Percentiles rank a stretch among this genome's conserved stretches.
These are phyloP conservation scores for Neolamprologus modestus DNA, from an alignment of 2,113 vertebrate genomes.

Conservation along the genomic window DNA sequence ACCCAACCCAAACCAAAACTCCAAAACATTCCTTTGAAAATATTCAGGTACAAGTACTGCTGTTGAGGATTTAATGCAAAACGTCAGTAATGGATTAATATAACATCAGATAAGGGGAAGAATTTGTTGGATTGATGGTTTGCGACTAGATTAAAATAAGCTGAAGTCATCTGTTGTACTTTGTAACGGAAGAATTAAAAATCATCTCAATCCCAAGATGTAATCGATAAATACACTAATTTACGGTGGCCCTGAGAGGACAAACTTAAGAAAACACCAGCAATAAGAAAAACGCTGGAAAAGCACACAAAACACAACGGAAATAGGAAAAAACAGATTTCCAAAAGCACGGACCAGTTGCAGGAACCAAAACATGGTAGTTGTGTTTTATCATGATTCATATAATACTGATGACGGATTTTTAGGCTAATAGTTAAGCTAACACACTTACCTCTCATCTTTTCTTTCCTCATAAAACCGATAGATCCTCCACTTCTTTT, in stretches of 20 bases:
- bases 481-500: not conserved
- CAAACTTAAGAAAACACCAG: not conserved
- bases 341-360: not conserved
- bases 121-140: not conserved
- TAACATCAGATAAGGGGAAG: not conserved
- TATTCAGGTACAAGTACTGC: not conserved
- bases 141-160: not conserved
- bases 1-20: too few species aligned
- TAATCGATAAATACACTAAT: not conserved
- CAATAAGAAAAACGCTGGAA: not conserved
- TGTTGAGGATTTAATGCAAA: not conserved
- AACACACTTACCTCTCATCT: not conserved
- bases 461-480: not conserved
- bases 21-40: not conserved
- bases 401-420: rapidly evolving
- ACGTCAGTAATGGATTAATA: rapidly evolving
- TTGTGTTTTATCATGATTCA: not conserved
- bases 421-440: not conserved
- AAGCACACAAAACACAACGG: rapidly evolving
- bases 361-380: not conserved
- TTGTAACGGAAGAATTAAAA: not conserved
- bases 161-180: not conserved
- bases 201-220: not conserved
- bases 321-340: rapidly evolving
- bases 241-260: not conserved